phyloP scores from a whole-genome alignment of 2,113 vertebrate genomes.

The Morone saxatilis region DNA sequence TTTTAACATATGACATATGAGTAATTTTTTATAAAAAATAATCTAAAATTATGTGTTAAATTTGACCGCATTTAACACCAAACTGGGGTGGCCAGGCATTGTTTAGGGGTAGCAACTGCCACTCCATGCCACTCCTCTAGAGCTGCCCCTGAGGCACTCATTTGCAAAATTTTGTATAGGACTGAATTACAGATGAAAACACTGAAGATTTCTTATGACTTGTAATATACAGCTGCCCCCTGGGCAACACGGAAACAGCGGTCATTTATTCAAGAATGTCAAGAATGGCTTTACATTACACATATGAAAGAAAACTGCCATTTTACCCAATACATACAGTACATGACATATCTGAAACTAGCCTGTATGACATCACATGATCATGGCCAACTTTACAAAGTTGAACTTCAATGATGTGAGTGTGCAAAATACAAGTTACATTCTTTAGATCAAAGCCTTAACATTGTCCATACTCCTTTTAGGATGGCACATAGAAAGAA shows the following conservation, averaged over 20 bases:
- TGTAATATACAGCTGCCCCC: neutral
- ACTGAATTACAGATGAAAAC: neutral
- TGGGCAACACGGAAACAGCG: neutral
- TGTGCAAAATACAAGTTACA: conserved; percentile 3
- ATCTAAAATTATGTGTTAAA: too few relatives aligned
- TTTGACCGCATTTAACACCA: too few relatives aligned
- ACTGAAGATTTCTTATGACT: neutral
- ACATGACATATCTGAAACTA: conserved; percentile 28
- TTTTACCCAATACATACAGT: neutral
- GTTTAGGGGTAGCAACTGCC: too few relatives aligned
- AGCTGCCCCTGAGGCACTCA: neutral
- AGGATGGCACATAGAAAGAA: neutral
- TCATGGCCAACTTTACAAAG: neutral
- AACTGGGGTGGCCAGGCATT: too few relatives aligned
- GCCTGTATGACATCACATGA: conserved; percentile 22
- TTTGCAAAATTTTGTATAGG: neutral
- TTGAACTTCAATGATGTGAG: conserved; percentile 5
- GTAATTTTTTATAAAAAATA: too few relatives aligned
- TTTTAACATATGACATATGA: too few relatives aligned
- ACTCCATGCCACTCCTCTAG: too few relatives aligned
- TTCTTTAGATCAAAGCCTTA: conserved; percentile 44
- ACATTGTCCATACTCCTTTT: conserved; percentile 17
- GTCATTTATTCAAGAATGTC: neutral
- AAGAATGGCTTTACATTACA: neutral
- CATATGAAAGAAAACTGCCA: conserved; percentile 1